Base-by-base conservation (phyloP, 2,113 vertebrate genomes). In the Ptilonorhynchus violaceus region DNA sequence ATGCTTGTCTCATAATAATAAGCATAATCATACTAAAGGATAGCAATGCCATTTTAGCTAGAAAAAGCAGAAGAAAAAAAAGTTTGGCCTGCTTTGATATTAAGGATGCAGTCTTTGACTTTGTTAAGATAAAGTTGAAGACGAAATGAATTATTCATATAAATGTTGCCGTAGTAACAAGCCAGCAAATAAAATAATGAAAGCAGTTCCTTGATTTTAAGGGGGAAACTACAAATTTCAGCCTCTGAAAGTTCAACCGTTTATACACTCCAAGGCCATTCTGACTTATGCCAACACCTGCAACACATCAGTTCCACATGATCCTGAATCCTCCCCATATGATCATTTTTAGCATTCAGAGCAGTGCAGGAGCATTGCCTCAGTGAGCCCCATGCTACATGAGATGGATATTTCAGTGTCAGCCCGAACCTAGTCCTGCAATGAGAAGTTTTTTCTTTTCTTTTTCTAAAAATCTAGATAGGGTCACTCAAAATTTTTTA, bases 131-230 rank as follows among this genome's bases (percentile, higher is more conserved):
- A 97, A 97, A 98, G 97, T 97, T 97, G 97, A 97, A 97, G 86
- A 95, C 77, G 59, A 70, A 95, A 98, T 98, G 98, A 98, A 98
- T 98, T 97, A 98, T 98, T 98, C 97, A 98, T 96, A 85, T 93
- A 95, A 97, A 97, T 92, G 97, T 98, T 98, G 97, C 97, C 75
- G 2, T 98, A 97, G 97, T 96, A 98, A 98, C 98, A 97, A 94
- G 96, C 67, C 93, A 96, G 95, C 90, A 98, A 98, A 98, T 97
- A 96, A 98, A 98, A 98, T 98, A 97, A 97, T 97, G 94, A 97
- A 98, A 97, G 73, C 69, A 92, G 67, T 82, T 95, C 60, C 66
- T 96, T 94, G 89, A 93, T 96, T 97, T 97, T 97, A 97, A 98
- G 96, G 76, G 22, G 52, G 64, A 96, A 95, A 84, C 33, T 44